Base-by-base conservation (phyloP, 2,888 invertebrate species). In the Autographa pulchrina region DNA sequence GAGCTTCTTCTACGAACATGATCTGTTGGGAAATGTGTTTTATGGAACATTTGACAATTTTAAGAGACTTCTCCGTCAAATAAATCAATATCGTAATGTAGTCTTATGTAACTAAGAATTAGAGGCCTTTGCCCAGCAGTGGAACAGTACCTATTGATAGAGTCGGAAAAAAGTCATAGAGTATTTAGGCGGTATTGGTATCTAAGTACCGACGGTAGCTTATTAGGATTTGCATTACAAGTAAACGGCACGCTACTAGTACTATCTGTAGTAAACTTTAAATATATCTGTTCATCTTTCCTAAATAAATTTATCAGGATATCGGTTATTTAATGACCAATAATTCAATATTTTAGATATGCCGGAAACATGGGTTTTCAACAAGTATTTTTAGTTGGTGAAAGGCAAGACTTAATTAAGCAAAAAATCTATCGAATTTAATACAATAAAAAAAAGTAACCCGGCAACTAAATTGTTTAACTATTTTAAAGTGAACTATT, bases 1-100 rank as follows among this genome's bases (percentile, higher is more conserved):
- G 43, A 54, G 64, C 62, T 52, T 74, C 75, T 75, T 75, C 72
- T 25, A 66, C 65, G 75, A 68, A 71, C 20, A 58, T 72, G 72
- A 79, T 68, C 64, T 64, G 68, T 78, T 79, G 68, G 65, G 78
- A 75, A 75, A 75, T 72, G 48, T 68, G 70, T 72, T 78, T 62
- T 68, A 79, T 75, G 70, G 70, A 64, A 61, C 73, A 56, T 74
- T 65, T 73, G 71, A 71, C 68, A 74, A 41, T 14, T 35, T 18
- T 54, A 32, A 62, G 11, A 65, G 63, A 62, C 77, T 78, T 69
- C 54, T 20, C 54, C 25, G 54, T 20, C 25, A 56, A 56, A 56
- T 56, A 56, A 56, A 56, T 56, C 54, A 56, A 48, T 5, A 48
- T 48, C 48, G 48, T 48, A n/a, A 43, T 16, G 14, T n/a, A 7